Percentiles rank a stretch among this genome's conserved stretches.
These are phyloP conservation scores for Caloenas nicobarica DNA, from an alignment of 2,113 vertebrate species.

Conservation along the genomic window DNA sequence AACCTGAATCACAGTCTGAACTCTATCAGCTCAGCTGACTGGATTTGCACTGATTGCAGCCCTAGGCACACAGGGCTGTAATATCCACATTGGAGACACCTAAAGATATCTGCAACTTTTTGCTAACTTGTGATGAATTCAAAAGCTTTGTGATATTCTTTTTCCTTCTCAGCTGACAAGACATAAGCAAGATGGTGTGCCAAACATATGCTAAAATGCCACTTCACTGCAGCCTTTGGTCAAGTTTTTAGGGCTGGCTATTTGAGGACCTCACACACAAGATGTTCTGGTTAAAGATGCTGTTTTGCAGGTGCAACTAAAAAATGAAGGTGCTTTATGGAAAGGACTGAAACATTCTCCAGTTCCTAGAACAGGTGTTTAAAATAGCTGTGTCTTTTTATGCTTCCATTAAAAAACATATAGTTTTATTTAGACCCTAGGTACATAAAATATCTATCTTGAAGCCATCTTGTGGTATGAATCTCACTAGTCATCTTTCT, in stretches of 20 bases:
- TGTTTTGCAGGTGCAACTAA: neutral
- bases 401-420: neutral
- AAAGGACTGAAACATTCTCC: neutral
- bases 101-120: neutral
- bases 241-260: neutral
- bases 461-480: neutral
- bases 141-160: neutral
- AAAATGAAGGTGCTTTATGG: neutral
- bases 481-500: neutral
- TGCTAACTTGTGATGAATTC: neutral
- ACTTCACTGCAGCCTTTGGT: neutral
- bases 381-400: conserved; percentile 29
- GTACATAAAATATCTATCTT: neutral
- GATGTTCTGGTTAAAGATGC: neutral
- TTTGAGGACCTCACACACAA: neutral
- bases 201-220: neutral
- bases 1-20: neutral
- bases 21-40: neutral
- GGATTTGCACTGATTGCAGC: neutral
- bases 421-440: neutral
- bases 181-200: neutral
- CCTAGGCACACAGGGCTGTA: neutral
- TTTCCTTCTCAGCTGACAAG: neutral
- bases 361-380: neutral
- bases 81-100: neutral